A percentile compares a stretch with the other conserved stretches of the same genome.
Evolutionary conservation across 23 tunicate genomes (phyloP).

Genomic region (Clavelina lepadiformis): DNA sequence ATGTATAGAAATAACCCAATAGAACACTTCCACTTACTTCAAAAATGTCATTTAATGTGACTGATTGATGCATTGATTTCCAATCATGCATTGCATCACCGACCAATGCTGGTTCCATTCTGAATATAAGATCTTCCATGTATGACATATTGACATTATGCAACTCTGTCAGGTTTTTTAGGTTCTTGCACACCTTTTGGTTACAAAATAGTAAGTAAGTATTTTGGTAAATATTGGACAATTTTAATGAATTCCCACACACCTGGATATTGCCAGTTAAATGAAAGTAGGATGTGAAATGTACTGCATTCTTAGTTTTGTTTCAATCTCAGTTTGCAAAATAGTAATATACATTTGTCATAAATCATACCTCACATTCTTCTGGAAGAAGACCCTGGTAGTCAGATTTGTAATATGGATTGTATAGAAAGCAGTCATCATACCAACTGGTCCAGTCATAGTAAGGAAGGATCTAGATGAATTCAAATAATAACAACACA

Average conservation of each 20-base stretch:
- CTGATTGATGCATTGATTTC: constrained; percentile 29
- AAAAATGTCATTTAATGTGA: constrained; percentile 36
- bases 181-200: constrained; percentile 13
- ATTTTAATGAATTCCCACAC: too few relatives aligned
- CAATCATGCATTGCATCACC: constrained; percentile 59
- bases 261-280: too few relatives aligned
- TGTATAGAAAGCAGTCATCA: constrained; percentile 35
- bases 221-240: too few relatives aligned
- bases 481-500: not conserved
- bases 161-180: constrained; percentile 1
- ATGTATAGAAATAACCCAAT: not conserved
- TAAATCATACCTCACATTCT: constrained; percentile 33
- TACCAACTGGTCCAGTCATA: constrained; percentile 71
- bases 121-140: constrained; percentile 30
- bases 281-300: too few relatives aligned
- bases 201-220: too few relatives aligned
- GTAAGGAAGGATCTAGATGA: constrained; percentile 47
- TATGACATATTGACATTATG: constrained; percentile 5
- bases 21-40: constrained; percentile 13
- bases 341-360: not conserved
- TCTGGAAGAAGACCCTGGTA: constrained; percentile 19
- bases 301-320: not conserved
- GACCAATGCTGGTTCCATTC: constrained; percentile 21
- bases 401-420: constrained; percentile 42
- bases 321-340: not conserved